Evolutionary conservation across 2,888 invertebrate species (phyloP).

Genomic region (Ypsolopha sequella): DNA sequence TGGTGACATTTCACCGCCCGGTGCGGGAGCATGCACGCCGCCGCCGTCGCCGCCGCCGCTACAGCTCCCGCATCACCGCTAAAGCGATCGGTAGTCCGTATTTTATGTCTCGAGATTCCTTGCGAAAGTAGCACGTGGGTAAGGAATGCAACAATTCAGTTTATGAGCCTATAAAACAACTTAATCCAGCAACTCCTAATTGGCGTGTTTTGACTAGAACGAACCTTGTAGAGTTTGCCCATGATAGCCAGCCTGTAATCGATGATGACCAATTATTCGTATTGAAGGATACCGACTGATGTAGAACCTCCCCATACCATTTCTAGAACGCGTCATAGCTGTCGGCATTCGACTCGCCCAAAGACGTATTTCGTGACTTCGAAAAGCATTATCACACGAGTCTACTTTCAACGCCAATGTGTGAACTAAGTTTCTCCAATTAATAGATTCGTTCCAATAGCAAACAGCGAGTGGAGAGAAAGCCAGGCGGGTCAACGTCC

Average conservation of each 20-base stretch:
- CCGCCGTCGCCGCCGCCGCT: conserved; percentile 23
- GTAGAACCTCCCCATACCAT: too few species aligned
- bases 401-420: conserved; percentile 67
- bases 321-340: too few species aligned
- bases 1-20: conserved; percentile 66
- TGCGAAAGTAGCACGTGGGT: background rate
- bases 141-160: too few species aligned
- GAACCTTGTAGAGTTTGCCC: too few species aligned
- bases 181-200: background rate
- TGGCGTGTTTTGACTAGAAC: too few species aligned
- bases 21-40: conserved; percentile 3
- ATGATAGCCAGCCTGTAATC: too few species aligned
- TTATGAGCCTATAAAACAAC: too few species aligned
- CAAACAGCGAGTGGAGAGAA: conserved; percentile 55
- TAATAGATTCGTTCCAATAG: conserved; percentile 71
- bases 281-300: too few species aligned
- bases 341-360: background rate
- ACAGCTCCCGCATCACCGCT: conserved; percentile 13
- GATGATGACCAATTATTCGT: too few species aligned
- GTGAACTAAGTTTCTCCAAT: conserved; percentile 70
- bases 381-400: conserved; percentile 34
- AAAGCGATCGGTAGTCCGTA: too few species aligned
- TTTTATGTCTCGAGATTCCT: too few species aligned
- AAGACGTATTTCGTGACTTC: conserved; percentile 17
- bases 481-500: conserved; percentile 58